Percentiles rank a stretch among this genome's conserved stretches.
Evolutionary conservation across 2,888 invertebrate genomes (phyloP).

Genomic region (Therioaphis trifolii): DNA sequence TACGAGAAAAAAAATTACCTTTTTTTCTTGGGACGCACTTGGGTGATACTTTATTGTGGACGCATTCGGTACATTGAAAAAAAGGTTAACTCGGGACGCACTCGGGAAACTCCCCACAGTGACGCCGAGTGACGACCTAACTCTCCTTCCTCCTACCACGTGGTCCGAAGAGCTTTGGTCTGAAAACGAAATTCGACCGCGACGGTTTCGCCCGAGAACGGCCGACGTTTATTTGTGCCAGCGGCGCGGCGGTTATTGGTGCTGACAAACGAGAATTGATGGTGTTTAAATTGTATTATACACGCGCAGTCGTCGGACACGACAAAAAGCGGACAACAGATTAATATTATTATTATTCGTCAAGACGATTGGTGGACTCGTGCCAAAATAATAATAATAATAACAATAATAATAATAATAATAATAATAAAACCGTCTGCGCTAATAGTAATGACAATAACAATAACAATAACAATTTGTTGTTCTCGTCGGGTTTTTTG

Average conservation of each 20-base stretch:
- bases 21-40: too few relatives aligned
- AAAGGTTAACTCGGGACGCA: too few relatives aligned
- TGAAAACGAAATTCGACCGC: too few relatives aligned
- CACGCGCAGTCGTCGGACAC: too few relatives aligned
- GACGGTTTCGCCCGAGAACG: background rate
- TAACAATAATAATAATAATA: slow-evolving; percentile 6
- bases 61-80: too few relatives aligned
- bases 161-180: too few relatives aligned
- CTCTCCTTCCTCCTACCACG: too few relatives aligned
- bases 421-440: background rate
- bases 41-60: too few relatives aligned
- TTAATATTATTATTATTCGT: background rate
- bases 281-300: slow-evolving; percentile 41
- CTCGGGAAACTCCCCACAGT: too few relatives aligned
- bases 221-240: background rate
- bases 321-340: background rate
- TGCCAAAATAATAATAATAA: background rate
- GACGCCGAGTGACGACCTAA: too few relatives aligned
- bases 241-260: background rate
- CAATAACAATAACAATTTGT: slow-evolving; percentile 13
- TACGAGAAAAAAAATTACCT: too few relatives aligned
- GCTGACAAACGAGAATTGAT: slow-evolving; percentile 50
- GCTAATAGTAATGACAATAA: background rate
- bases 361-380: background rate
- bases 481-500: background rate